Evolutionary conservation across 2,888 invertebrate species (phyloP), one percentile per base, ranked within the genome.

Genomic region (Chrysina gloriosa): DNA sequence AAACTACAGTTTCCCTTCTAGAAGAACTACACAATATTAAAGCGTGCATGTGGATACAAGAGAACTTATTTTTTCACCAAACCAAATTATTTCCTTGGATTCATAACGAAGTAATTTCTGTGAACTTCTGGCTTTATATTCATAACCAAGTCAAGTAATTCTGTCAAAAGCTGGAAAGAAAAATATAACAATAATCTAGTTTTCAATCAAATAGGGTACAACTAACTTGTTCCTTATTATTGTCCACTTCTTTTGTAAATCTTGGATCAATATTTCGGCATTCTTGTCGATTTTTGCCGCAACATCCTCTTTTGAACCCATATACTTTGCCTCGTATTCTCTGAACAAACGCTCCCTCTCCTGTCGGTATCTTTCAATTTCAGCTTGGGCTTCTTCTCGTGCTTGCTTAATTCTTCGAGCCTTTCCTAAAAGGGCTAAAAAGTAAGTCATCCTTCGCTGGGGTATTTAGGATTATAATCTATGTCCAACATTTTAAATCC

Each of bases 301-400:
- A 2, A 82, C 78, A 68, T 82, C 83, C 69, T 80, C 82, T 50
- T 79, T 78, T 1, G 79, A 81, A n/a, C 83, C 83, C 79, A 84
- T 78, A 71, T 80, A 79, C 67, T 77, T 80, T 0, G 78, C 75
- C 71, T 84, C 83, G 69, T 81, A 84, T 71, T 82, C 82, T 27
- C 77, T 77, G 69, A 82, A 84, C 63, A 80, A 79, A 9, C 77
- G 71, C 58, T 83, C 83, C 11, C 83, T 73, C 71, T 83, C 83
- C 16, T 75, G 67, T 2, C 82, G 74, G 70, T 83, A 83, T 31
- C 77, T 77, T 72, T 83, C 83, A 48, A 83, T 81, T 70, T 84
- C 83, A 7, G 79, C 79, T 64, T 80, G 79, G 1, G 83, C 83
- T 71, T 84, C 81, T 50, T 83, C 82, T 25, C 82, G 74, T 0